Conservation (phyloP, 2,797 vertebrate genomes). For the Babyrousa celebensis region DNA sequence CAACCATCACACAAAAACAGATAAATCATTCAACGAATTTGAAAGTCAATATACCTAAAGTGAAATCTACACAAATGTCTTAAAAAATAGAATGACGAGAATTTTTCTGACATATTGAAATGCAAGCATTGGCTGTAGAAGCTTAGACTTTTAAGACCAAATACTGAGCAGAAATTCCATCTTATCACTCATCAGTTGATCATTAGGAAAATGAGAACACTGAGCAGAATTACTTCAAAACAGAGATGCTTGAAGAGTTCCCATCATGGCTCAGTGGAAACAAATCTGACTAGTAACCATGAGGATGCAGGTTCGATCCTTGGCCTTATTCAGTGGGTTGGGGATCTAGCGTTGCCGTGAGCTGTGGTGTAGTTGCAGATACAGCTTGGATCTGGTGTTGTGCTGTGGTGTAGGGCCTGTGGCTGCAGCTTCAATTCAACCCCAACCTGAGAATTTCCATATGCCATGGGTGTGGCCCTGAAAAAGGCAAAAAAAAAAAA, state of each 20-base stretch:
- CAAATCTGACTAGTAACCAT: too few relatives aligned
- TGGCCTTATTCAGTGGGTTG: too few relatives aligned
- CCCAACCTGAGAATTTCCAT: too few relatives aligned
- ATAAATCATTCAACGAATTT: neutral
- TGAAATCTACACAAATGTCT: neutral
- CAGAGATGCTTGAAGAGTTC: neutral
- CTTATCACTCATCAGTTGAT: neutral
- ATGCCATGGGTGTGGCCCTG: too few relatives aligned
- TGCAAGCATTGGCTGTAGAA: neutral
- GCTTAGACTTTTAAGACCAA: neutral
- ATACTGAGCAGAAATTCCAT: neutral
- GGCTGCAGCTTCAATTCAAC: too few relatives aligned
- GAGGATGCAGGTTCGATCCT: too few relatives aligned
- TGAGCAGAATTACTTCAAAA: neutral
- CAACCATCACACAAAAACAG: neutral
- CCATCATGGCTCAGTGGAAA: too few relatives aligned
- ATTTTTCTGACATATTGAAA: neutral
- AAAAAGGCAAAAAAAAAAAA: too few relatives aligned
- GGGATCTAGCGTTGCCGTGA: too few relatives aligned
- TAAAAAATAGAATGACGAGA: neutral
- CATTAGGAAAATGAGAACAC: slow-evolving; percentile 33
- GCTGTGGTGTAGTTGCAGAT: too few relatives aligned
- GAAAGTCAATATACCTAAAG: neutral
- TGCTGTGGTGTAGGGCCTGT: too few relatives aligned
- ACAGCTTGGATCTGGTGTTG: too few relatives aligned